These are phyloP conservation scores for Osmerus mordax DNA, from an alignment of 2,113 vertebrate species.

Conservation along the genomic window DNA sequence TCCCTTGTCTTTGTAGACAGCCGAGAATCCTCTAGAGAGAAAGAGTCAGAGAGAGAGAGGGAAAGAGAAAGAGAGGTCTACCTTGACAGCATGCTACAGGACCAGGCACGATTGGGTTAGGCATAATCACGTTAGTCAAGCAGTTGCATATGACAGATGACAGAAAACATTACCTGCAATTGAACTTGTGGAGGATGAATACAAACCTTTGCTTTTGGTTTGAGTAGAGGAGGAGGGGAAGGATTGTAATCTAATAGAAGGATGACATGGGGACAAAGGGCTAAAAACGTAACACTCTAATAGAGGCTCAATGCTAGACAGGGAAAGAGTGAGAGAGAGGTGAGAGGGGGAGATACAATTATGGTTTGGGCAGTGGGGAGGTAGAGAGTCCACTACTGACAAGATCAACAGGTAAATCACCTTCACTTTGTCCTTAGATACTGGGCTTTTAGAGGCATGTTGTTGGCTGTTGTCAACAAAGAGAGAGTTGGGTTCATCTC, in stretches of 20 bases:
- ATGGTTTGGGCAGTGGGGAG: not conserved
- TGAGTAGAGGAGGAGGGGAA: constrained; percentile 20
- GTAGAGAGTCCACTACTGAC: too few relatives aligned
- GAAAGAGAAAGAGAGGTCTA: not conserved
- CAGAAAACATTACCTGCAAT: constrained; percentile 72
- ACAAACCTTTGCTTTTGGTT: constrained; percentile 50
- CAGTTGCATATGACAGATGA: constrained; percentile 54
- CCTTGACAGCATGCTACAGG: constrained; percentile 36
- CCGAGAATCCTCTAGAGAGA: constrained; percentile 2
- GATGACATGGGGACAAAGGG: constrained; percentile 73
- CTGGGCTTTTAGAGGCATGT: too few relatives aligned
- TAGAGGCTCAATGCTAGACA: constrained; percentile 58
- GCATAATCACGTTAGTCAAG: constrained; percentile 57
- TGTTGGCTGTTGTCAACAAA: too few relatives aligned
- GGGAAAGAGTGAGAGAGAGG: constrained; percentile 38
- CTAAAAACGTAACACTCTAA: constrained; percentile 67
- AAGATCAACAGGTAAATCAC: too few relatives aligned
- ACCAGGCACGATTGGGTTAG: constrained; percentile 58
- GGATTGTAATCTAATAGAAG: constrained; percentile 69
- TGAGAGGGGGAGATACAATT: constrained; percentile 32
- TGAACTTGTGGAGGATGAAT: constrained; percentile 64
- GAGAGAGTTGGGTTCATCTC: too few relatives aligned
- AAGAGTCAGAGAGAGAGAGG: not conserved
- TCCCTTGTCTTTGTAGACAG: constrained; percentile 7
- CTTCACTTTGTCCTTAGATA: too few relatives aligned